These are phyloP conservation scores for Brachionus plicatilis DNA, from an alignment of 1,140 invertebrate genomes.

Conservation along the genomic window DNA sequence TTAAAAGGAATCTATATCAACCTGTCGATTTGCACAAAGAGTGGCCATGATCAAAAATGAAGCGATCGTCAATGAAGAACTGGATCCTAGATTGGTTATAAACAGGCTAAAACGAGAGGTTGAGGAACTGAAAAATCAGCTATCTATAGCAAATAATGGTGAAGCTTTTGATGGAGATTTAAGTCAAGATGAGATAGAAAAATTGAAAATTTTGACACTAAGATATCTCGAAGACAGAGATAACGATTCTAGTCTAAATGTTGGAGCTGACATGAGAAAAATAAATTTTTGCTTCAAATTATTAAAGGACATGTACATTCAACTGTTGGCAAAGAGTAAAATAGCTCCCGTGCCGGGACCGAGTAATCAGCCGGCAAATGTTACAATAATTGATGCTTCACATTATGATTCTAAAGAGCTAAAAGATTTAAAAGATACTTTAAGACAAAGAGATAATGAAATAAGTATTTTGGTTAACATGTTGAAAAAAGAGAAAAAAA, in stretches of 20 bases:
- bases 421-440: conserved; percentile 49
- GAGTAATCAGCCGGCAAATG: conserved; percentile 28
- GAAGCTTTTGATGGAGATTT: conserved; percentile 32
- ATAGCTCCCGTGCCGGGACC: background rate
- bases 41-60: conserved; percentile 64
- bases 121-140: conserved; percentile 50
- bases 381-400: conserved; percentile 44
- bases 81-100: conserved; percentile 59
- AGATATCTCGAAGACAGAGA: conserved; percentile 50
- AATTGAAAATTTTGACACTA: conserved; percentile 50
- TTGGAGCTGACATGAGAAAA: conserved; percentile 54
- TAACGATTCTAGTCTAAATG: conserved; percentile 46
- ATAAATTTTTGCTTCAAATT: conserved; percentile 48
- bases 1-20: conserved; percentile 62
- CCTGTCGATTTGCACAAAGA: conserved; percentile 65
- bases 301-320: conserved; percentile 43
- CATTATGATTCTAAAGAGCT: conserved; percentile 51
- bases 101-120: conserved; percentile 56
- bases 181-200: conserved; percentile 42
- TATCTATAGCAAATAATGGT: conserved; percentile 47
- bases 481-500: conserved; percentile 55
- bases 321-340: conserved; percentile 39
- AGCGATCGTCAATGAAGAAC: conserved; percentile 59
- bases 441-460: conserved; percentile 55
- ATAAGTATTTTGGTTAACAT: conserved; percentile 56